Evolutionary conservation across 2,888 invertebrate species (phyloP), one percentile per base, ranked within the genome.

Genomic region (Coleophora deauratella): DNA sequence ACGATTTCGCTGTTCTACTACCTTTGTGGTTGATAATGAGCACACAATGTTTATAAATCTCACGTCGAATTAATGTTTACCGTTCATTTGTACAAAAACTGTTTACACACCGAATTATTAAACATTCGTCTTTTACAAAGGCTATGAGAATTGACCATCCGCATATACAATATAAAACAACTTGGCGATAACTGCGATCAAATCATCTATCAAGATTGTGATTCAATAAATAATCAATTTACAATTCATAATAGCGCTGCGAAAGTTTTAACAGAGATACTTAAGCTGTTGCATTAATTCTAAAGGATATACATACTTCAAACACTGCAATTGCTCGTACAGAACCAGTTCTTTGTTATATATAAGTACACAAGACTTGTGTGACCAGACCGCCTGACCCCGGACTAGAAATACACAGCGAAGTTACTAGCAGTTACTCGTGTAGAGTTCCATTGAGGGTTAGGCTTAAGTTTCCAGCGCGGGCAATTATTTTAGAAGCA

Each of bases 291-390:
- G 38, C 15, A 38, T 35, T 37, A 8, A 15, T 21, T 43, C 40
- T 63, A 61, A 67, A 27, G 51, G 21, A 3, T 6, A 49, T 59
- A 62, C 56, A 54, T 54, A 46, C 49, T 54, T 65, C 63, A 63
- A 21, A 64, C 60, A 58, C 59, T 59, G 59, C 59, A 55, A 51
- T 45, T 42, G 40, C 38, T 46, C 59, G 59, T 55, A 21, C 21
- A 6, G 70, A 67, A 73, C 70, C 71, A 66, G 72, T 72, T 71
- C 66, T 72, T 68, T 69, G 71, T 69, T 67, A 59, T 6, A 21
- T 4, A 6, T 55, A 46, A 42, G 46, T 42, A 41, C 41, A 38
- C 49, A 49, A 45, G 3, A 50, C 51, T 42, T 43, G 44, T 43
- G 46, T 47, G 43, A 40, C 57, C 53, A 48, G 53, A 59, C 55